A percentile compares a stretch with the other conserved stretches of the same genome.
Evolutionary conservation across 2,888 invertebrate genomes (phyloP).

Genomic region (Pyrrhia umbra): DNA sequence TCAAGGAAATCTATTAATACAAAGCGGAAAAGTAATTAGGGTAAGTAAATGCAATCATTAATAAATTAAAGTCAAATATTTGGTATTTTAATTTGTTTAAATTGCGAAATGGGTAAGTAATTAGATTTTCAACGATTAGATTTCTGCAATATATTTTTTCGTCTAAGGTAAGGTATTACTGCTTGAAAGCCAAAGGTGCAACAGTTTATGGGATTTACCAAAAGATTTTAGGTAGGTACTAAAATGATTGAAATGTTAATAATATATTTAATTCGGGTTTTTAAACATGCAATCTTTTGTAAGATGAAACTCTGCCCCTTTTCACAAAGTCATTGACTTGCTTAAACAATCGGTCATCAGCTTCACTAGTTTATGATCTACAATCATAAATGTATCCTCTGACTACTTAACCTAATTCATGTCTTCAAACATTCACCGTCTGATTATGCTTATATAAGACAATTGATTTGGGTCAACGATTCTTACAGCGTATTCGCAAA

Average conservation of each 20-base stretch:
- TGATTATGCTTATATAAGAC: constrained; percentile 49
- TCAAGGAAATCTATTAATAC: constrained; percentile 31
- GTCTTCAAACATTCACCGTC: not conserved
- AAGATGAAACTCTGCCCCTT: too few species aligned
- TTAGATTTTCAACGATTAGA: not conserved
- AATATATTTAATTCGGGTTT: too few species aligned
- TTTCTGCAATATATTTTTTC: not conserved
- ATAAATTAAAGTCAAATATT: constrained; percentile 43
- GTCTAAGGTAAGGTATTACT: not conserved
- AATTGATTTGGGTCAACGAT: constrained; percentile 72
- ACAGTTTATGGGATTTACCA: too few species aligned
- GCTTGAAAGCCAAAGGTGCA: too few species aligned
- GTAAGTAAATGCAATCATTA: constrained; percentile 43
- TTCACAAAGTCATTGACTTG: too few species aligned
- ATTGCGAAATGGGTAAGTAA: constrained; percentile 12
- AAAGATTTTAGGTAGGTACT: too few species aligned
- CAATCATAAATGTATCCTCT: not conserved
- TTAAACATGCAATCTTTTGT: too few species aligned
- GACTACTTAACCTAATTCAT: not conserved
- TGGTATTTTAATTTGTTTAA: constrained; percentile 11
- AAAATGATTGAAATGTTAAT: too few species aligned
- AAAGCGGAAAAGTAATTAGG: constrained; percentile 50
- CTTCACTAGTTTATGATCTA: not conserved
- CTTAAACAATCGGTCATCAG: not conserved
- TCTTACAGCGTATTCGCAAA: constrained; percentile 62